Evolutionary conservation across 2,113 vertebrate species (phyloP), one percentile per base, ranked within the genome.

Genomic region (Patagioenas fasciata): DNA sequence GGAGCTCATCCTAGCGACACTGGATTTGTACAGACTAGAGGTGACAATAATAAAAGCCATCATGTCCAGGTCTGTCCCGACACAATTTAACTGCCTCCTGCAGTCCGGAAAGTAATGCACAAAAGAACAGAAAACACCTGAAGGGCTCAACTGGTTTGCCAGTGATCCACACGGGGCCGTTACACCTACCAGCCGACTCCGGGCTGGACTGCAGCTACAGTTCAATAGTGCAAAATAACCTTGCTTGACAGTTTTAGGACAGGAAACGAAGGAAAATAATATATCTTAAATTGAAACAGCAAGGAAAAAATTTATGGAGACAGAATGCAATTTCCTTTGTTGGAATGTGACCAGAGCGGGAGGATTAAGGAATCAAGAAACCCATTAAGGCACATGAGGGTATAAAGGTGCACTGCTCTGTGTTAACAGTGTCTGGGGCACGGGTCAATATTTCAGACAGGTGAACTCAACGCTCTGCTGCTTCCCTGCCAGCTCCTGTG

Each of bases 361-460:
- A 92, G 77, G 92, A 96, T 93, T 93, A 94, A 96, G 83, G 93
- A 96, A 93, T 84, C 83, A 92, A 94, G 77, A 93, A 96, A 92
- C 53, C 93, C 94, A 88, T 96, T 89, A 94, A 88, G 44, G 61
- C 69, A 65, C 24, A 29, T 23, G 61, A 92, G 80, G 73, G 61
- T 86, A 86, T 19, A 78, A 42, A 94, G 96, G 72, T 69, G 65
- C 65, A 50, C 4, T 75, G 92, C 83, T 69, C 75, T 26, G 73
- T 48, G 88, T 38, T 90, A 77, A 88, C 85, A 85, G 57, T 69
- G 69, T 88, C 80, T 95, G 91, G 90, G 83, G 72, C 90, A 90
- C 0, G 18, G 53, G 80, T 93, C 88, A 96, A 17, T 88, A 81
- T 31, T 74, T 78, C 60, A 93, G 56, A 84, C 47, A 88, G 79